Conservation (phyloP, 2,113 vertebrate genomes). For the Tragelaphus scriptus region DNA sequence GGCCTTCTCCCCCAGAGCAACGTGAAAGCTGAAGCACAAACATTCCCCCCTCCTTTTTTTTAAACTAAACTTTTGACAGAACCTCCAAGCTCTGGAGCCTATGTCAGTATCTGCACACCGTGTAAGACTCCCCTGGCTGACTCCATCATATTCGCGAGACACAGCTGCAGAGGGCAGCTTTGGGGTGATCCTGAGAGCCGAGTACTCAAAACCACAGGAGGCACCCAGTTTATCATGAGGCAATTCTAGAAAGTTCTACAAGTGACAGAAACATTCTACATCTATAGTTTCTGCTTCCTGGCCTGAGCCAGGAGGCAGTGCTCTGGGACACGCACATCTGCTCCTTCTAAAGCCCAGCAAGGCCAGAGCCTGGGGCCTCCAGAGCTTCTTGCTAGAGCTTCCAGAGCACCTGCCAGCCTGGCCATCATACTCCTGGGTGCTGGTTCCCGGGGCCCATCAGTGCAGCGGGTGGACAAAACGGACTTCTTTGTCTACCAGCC, state of each 20-base stretch:
- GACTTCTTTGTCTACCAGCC: neutral
- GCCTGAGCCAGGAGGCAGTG: neutral
- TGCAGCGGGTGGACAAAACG: accelerated
- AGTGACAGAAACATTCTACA: neutral
- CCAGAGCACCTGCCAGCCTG: neutral
- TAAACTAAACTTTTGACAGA: neutral
- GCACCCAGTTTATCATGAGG: neutral
- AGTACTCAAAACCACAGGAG: neutral
- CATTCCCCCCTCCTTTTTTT: neutral
- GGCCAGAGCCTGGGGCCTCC: neutral
- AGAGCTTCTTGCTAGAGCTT: neutral
- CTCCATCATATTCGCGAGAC: accelerated
- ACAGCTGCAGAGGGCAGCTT: neutral
- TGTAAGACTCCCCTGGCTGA: neutral
- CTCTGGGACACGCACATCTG: neutral
- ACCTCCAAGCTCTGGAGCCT: neutral
- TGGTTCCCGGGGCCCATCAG: neutral
- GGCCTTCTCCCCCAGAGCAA: neutral
- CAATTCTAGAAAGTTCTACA: neutral
- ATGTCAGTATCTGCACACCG: neutral
- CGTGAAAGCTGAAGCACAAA: neutral
- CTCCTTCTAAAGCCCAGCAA: neutral
- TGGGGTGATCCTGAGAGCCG: neutral
- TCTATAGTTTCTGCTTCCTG: neutral
- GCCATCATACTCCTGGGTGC: neutral